These are phyloP conservation scores for Oreochromis niloticus DNA, from an alignment of 2,113 vertebrate species.

Conservation along the genomic window DNA sequence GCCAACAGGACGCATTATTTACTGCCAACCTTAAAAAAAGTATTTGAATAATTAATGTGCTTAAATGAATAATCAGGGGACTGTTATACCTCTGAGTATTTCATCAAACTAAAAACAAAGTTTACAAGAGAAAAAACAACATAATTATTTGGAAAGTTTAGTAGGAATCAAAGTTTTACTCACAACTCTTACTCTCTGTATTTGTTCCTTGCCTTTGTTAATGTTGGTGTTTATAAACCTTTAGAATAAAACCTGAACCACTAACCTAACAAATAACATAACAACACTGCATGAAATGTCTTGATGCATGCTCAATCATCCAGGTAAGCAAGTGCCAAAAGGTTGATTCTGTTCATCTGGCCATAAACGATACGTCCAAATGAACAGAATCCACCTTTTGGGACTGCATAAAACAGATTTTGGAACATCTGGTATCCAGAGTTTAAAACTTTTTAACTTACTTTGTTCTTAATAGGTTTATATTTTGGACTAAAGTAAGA, in stretches of 20 bases:
- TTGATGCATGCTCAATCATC: not conserved
- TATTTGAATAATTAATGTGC: not conserved
- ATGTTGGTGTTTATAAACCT: not conserved
- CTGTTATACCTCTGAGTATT: not conserved
- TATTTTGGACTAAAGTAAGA: not conserved
- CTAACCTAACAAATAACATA: not conserved
- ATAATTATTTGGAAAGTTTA: not conserved
- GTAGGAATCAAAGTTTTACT: not conserved
- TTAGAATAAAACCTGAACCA: not conserved
- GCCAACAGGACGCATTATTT: not conserved
- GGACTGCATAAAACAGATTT: not conserved
- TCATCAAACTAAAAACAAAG: not conserved
- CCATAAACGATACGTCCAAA: too few species aligned
- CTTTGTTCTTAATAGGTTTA: not conserved
- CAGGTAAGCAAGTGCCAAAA: too few species aligned
- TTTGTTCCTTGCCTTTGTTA: not conserved
- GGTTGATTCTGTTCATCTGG: too few species aligned
- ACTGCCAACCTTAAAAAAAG: not conserved
- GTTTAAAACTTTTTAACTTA: not conserved
- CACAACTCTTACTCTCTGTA: not conserved
- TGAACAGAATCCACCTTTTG: too few species aligned
- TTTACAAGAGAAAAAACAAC: not conserved
- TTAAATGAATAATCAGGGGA: not conserved
- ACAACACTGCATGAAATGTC: not conserved
- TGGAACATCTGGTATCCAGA: not conserved